Evolutionary conservation across 2,113 vertebrate genomes (phyloP).

Genomic region (Garra rufa): DNA sequence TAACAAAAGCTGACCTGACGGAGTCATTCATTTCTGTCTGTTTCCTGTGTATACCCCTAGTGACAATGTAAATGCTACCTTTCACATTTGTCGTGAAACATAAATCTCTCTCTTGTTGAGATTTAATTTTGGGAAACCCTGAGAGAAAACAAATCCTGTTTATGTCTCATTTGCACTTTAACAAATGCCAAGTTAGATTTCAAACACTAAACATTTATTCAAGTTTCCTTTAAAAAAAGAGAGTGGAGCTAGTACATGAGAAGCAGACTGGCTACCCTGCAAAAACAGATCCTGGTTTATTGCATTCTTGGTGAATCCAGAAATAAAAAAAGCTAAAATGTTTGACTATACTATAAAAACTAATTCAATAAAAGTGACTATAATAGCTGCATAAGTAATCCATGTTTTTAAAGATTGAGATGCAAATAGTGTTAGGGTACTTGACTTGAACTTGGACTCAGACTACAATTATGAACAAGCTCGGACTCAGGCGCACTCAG

Average conservation of each 20-base stretch:
- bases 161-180: slow-evolving; percentile 19
- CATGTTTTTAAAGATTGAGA: background rate
- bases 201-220: background rate
- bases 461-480: too few species aligned
- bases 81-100: background rate
- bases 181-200: background rate
- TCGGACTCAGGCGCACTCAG: background rate
- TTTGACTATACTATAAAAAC: background rate
- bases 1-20: slow-evolving; percentile 2
- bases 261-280: background rate
- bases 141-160: slow-evolving; percentile 7
- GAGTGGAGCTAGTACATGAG: background rate
- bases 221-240: background rate
- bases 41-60: slow-evolving; percentile 7
- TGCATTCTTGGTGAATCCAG: background rate
- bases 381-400: background rate
- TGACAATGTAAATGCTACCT: slow-evolving; percentile 9
- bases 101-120: slow-evolving; percentile 1
- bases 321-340: background rate
- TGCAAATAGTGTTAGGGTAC: background rate
- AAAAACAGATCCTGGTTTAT: background rate
- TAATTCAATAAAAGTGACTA: background rate
- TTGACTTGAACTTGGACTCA: background rate
- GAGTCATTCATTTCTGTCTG: background rate
- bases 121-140: slow-evolving; percentile 25